A percentile compares a stretch with the other conserved stretches of the same genome.
These are phyloP conservation scores for Uropsilus gracilis DNA, from an alignment of 2,113 vertebrate genomes.

Conservation along the genomic window DNA sequence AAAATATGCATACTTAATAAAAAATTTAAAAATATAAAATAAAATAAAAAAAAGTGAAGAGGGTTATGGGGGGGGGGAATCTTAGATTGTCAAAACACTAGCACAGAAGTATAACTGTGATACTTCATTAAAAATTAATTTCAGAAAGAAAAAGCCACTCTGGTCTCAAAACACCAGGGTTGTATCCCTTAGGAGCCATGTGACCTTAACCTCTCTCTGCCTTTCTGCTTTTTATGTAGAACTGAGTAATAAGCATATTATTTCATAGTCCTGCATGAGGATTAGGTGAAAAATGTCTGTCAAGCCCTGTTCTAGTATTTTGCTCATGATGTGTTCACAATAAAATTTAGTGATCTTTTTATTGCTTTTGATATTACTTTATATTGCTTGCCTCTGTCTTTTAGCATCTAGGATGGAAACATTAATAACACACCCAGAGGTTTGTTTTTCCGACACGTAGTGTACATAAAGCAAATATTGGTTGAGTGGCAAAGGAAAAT, in stretches of 20 bases:
- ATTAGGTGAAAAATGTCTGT: neutral
- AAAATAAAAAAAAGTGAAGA: no score
- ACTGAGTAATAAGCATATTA: neutral
- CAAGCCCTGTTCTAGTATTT: neutral
- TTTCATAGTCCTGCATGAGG: neutral
- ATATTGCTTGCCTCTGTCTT: constrained; percentile 11
- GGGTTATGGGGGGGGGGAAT: no score
- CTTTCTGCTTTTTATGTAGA: neutral
- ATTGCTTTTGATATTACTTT: constrained; percentile 31
- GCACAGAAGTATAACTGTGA: no score
- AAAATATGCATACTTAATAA: no score
- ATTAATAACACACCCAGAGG: neutral
- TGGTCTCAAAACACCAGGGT: neutral
- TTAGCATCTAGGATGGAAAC: neutral
- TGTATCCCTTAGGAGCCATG: neutral
- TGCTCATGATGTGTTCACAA: neutral
- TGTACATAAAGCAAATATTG: neutral
- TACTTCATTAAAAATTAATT: no score
- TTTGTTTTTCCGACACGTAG: neutral
- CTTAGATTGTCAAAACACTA: no score
- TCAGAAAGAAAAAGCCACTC: neutral
- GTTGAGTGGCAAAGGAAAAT: neutral
- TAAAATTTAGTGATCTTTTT: constrained; percentile 3
- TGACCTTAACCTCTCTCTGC: neutral
- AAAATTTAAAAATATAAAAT: no score